phyloP scores from a whole-genome alignment of 1,140 invertebrate species.

The Hestina assimilis region DNA sequence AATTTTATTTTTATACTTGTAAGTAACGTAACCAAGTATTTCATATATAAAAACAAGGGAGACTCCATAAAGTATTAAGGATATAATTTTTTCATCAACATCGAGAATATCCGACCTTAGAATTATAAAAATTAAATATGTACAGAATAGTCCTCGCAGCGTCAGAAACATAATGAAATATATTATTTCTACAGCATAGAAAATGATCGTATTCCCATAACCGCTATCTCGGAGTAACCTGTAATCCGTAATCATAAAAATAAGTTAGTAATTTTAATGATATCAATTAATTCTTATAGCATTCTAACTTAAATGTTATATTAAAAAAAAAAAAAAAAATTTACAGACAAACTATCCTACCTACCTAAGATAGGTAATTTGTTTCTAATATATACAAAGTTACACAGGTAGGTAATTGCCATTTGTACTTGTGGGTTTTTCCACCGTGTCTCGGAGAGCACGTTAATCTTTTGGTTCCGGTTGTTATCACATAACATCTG shows the following conservation, averaged over 20 bases:
- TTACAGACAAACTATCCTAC: neutral
- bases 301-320: too few relatives aligned
- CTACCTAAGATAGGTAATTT: too few relatives aligned
- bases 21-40: slow-evolving; percentile 56
- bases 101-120: slow-evolving; percentile 49
- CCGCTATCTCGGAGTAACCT: slow-evolving; percentile 62
- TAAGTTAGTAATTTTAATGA: neutral
- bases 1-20: slow-evolving; percentile 61
- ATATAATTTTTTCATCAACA: slow-evolving; percentile 53
- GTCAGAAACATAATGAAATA: slow-evolving; percentile 53
- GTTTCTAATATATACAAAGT: too few relatives aligned
- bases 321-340: slow-evolving; percentile 10
- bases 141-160: slow-evolving; percentile 53
- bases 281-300: too few relatives aligned
- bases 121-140: slow-evolving; percentile 50
- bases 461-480: too few relatives aligned
- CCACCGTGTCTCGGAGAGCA: too few relatives aligned
- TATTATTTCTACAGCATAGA: slow-evolving; percentile 46
- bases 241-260: slow-evolving; percentile 18
- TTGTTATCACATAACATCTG: too few relatives aligned
- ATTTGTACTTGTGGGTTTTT: too few relatives aligned
- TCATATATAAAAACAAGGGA: slow-evolving; percentile 57
- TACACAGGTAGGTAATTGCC: too few relatives aligned
- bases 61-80: slow-evolving; percentile 48
- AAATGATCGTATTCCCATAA: slow-evolving; percentile 43